A percentile compares a stretch with the other conserved stretches of the same genome.
Conservation (phyloP, 2,113 vertebrate genomes). For the Plotosus lineatus region DNA sequence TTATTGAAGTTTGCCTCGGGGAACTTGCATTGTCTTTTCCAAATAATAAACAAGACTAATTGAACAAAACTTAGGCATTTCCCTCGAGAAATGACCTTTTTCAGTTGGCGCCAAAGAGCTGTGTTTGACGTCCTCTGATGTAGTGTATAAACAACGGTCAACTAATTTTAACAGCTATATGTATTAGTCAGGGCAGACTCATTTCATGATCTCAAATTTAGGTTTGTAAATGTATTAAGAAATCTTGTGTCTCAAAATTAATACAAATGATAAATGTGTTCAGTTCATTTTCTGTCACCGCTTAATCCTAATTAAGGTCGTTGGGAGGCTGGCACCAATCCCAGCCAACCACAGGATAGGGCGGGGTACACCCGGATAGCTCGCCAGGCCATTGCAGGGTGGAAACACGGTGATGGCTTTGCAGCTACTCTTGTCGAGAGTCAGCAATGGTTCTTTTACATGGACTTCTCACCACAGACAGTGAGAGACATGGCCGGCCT, state of each 20-base stretch:
- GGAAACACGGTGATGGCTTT: no score
- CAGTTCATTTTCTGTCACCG: no score
- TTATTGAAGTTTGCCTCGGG: slow-evolving; percentile 69
- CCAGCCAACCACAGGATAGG: no score
- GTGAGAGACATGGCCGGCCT: no score
- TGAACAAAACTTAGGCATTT: slow-evolving; percentile 79
- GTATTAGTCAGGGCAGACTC: slow-evolving; percentile 40
- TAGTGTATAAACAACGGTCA: slow-evolving; percentile 11
- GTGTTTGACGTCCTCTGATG: slow-evolving; percentile 17
- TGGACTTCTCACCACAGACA: no score
- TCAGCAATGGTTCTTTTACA: no score
- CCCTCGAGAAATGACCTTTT: slow-evolving; percentile 85
- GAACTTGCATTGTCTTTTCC: slow-evolving; percentile 80
- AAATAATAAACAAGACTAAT: slow-evolving; percentile 89
- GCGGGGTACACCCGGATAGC: no score
- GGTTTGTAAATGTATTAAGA: not conserved
- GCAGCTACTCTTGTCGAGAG: no score
- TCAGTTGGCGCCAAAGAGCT: not conserved
- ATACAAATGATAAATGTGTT: not conserved
- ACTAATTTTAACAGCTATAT: slow-evolving; percentile 38
- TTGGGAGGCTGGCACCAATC: no score
- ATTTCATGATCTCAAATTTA: slow-evolving; percentile 43
- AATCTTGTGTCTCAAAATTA: not conserved
- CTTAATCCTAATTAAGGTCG: no score
- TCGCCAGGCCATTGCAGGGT: no score